Evolutionary conservation across 2,113 vertebrate species (phyloP).

Genomic region (Acrocephalus kingi): DNA sequence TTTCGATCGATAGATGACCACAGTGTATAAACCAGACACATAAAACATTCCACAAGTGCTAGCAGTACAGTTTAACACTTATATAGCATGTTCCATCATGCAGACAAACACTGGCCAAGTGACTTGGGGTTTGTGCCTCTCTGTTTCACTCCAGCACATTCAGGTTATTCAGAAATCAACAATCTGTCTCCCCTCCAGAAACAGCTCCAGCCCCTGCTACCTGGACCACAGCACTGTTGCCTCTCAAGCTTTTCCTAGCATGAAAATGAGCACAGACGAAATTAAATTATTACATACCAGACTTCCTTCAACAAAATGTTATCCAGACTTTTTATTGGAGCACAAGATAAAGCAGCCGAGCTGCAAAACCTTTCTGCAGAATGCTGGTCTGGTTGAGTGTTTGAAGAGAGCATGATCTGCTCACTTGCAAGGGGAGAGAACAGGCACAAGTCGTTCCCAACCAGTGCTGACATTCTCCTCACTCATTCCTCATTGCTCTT

Average conservation of each 20-base stretch:
- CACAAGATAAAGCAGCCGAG: rapidly evolving
- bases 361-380: not conserved
- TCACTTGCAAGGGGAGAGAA: not conserved
- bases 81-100: not conserved
- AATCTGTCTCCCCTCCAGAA: not conserved
- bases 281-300: not conserved
- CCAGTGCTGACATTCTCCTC: not conserved
- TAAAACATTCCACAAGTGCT: not conserved
- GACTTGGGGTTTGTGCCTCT: not conserved
- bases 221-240: not conserved
- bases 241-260: not conserved
- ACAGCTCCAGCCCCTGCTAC: not conserved
- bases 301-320: not conserved
- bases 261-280: not conserved
- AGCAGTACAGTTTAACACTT: not conserved
- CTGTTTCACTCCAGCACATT: not conserved
- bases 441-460: not conserved
- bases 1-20: not conserved
- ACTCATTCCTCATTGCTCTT: not conserved
- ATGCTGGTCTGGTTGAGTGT: rapidly evolving
- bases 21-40: not conserved
- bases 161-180: not conserved
- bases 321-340: not conserved
- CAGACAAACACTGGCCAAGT: not conserved
- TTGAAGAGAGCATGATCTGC: not conserved